Evolutionary conservation across 2,888 invertebrate genomes (phyloP), one percentile per base, ranked within the genome.

Genomic region (Troides aeacus): DNA sequence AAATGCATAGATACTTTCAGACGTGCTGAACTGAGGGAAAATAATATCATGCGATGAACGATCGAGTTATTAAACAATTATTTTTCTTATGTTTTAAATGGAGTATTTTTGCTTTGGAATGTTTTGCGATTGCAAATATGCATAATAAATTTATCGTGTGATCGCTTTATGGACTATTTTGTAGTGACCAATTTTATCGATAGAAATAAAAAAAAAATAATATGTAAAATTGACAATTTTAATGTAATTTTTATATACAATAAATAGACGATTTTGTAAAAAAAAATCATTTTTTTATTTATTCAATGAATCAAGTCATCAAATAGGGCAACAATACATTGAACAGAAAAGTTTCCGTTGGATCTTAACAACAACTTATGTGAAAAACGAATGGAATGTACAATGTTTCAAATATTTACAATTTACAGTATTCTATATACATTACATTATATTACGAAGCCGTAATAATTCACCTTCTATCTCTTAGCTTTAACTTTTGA

Each of bases 171-270:
- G 87, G 83, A 91, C 88, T 91, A 91, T 89, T 91, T 92, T 90
- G 92, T 92, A 92, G 92, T 89, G 91, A 92, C 92, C 92, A 92
- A 92, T 91, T 92, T 90, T 91, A 89, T 86, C 83, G 85, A 85
- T 90, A 90, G 88, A 81, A 84, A 88, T 83, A 78, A 82, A 82
- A 78, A 81, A 81, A 84, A 81, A 78, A 81, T 81, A 84, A 86
- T 84, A 83, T 89, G 90, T 92, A 91, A 91, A 91, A 89, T 90
- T 90, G 90, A 91, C 90, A 90, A 92, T 91, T 92, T 90, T 90
- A 91, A 92, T 90, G 92, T 92, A 91, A 92, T 89, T 92, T 92
- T 92, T 92, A 90, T 92, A 91, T 92, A 92, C 92, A 93, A 90
- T 92, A 91, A 93, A 93, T 92, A 92, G 90, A 90, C 85, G 85